Evolutionary conservation across 2,113 vertebrate species (phyloP).

Genomic region (Lophochroa leadbeateri): DNA sequence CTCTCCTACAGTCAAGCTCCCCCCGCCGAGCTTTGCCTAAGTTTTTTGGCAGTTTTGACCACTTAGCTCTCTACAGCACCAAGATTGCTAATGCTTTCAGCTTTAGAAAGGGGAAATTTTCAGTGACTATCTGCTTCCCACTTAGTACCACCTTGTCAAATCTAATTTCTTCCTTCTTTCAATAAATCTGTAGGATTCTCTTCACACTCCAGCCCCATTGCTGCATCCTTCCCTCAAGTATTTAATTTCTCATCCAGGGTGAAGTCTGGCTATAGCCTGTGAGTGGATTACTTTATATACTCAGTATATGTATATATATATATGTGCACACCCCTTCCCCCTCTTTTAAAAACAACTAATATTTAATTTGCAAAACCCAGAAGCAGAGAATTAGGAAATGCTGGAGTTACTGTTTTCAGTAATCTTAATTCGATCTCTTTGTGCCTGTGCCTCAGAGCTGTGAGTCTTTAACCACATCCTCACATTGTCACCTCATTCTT

Average conservation of each 20-base stretch:
- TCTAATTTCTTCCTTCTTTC: background rate
- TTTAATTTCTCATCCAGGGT: background rate
- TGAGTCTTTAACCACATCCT: constrained; percentile 53
- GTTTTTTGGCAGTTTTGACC: background rate
- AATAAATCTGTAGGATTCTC: background rate
- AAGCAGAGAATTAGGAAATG: background rate
- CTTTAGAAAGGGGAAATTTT: background rate
- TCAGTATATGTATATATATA: background rate
- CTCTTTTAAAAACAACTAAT: background rate
- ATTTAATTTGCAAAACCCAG: background rate
- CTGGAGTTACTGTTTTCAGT: background rate
- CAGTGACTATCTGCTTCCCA: background rate
- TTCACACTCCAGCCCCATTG: background rate
- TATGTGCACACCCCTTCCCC: accelerated
- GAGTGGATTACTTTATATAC: background rate
- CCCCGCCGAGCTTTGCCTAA: background rate
- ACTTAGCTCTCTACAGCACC: background rate
- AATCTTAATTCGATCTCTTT: constrained; percentile 53
- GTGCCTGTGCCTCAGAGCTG: background rate
- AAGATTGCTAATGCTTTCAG: background rate
- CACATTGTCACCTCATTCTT: constrained; percentile 59
- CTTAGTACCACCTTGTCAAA: background rate
- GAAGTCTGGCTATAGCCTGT: background rate
- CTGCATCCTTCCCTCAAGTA: background rate
- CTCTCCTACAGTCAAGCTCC: background rate